These are phyloP conservation scores for Mesoligia furuncula DNA, from an alignment of 2,888 invertebrate species.

Conservation along the genomic window DNA sequence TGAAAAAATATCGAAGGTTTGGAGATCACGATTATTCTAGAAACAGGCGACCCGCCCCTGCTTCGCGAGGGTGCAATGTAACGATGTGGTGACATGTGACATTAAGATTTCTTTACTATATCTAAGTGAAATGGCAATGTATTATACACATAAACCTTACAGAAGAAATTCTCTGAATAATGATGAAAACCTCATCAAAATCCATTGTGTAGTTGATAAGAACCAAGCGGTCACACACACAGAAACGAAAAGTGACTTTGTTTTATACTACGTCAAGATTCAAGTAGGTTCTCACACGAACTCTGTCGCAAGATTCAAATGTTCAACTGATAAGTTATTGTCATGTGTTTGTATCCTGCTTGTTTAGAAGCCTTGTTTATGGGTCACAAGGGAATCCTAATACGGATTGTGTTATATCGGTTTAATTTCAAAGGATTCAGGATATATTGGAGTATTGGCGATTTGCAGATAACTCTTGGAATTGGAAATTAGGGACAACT, in stretches of 20 bases:
- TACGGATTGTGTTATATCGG: slow-evolving; percentile 35
- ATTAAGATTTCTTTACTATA: neutral
- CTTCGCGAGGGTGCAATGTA: neutral
- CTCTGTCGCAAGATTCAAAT: slow-evolving; percentile 11
- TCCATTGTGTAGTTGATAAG: neutral
- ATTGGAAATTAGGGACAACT: slow-evolving; percentile 22
- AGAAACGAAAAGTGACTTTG: neutral
- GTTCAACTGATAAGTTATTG: slow-evolving; percentile 15
- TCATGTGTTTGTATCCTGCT: slow-evolving; percentile 30
- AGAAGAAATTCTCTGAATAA: neutral
- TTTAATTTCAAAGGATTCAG: slow-evolving; percentile 31
- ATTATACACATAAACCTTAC: neutral
- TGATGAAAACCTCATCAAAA: neutral
- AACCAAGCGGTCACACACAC: neutral
- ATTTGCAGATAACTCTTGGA: slow-evolving; percentile 17
- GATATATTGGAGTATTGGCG: slow-evolving; percentile 30
- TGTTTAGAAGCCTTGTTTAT: slow-evolving; percentile 45
- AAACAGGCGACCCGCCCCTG: neutral
- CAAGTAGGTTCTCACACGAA: slow-evolving; percentile 2
- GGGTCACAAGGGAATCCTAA: slow-evolving; percentile 30
- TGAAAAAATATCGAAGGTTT: slow-evolving; percentile 4
- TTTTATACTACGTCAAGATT: neutral
- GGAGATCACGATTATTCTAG: slow-evolving; percentile 12
- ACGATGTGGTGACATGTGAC: neutral
- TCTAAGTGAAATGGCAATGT: no score